Evolutionary conservation across 1,140 invertebrate species (phyloP).

Genomic region (Camponotus pennsylvanicus): DNA sequence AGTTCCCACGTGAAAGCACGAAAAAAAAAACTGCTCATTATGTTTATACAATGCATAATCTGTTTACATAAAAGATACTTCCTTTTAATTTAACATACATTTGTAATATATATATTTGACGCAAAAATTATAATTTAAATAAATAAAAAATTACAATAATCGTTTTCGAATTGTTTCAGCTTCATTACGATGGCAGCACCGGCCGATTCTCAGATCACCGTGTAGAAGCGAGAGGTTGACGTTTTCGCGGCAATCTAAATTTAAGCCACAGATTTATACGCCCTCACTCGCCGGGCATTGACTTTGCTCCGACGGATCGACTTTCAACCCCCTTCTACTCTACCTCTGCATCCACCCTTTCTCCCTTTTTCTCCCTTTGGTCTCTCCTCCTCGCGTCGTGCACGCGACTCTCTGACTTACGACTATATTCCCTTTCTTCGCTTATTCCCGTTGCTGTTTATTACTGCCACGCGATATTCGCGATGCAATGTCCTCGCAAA

Average conservation of each 20-base stretch:
- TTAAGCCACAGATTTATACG: conserved; percentile 78
- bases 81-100: not conserved
- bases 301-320: conserved; percentile 68
- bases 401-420: conserved; percentile 53
- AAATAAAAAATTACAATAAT: conserved; percentile 12
- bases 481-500: conserved; percentile 57
- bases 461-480: conserved; percentile 50
- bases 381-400: conserved; percentile 1
- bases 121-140: not conserved
- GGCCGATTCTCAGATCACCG: conserved; percentile 10
- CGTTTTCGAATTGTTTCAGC: not conserved
- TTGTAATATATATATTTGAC: not conserved
- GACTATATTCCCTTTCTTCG: conserved; percentile 51
- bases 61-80: not conserved
- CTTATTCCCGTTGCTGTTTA: conserved; percentile 47
- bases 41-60: not conserved
- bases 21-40: not conserved
- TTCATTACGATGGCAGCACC: conserved; percentile 65
- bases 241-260: conserved; percentile 75
- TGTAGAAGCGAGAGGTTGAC: conserved; percentile 33
- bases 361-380: conserved; percentile 22
- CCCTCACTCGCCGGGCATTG: conserved; percentile 77
- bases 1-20: not conserved
- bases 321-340: conserved; percentile 63
- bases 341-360: conserved; percentile 4